Percentiles rank a stretch among this genome's conserved stretches.
Conservation (phyloP, 1,140 invertebrate genomes). For the Drosophila persimilis region DNA sequence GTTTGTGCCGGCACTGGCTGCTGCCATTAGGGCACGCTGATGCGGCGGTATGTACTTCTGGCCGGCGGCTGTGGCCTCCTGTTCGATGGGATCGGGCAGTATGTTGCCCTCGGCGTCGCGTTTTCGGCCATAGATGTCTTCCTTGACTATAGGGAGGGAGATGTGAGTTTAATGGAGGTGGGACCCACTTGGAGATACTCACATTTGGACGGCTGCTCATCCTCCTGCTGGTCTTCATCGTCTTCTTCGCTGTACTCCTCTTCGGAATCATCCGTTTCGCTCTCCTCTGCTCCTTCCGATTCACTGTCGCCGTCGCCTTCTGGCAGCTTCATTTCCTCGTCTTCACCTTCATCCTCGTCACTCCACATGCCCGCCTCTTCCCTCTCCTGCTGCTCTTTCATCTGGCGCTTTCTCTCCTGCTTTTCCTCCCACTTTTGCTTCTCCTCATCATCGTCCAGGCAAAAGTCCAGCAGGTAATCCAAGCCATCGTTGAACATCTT, state of each 20-base stretch:
- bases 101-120: constrained; percentile 91
- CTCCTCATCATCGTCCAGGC: constrained; percentile 88
- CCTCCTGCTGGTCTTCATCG: constrained; percentile 40
- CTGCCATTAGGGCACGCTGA: constrained; percentile 84
- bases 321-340: constrained; percentile 29
- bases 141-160: constrained; percentile 85
- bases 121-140: constrained; percentile 97
- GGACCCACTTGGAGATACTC: neutral
- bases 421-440: constrained; percentile 74
- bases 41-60: constrained; percentile 93
- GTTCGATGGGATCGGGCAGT: constrained; percentile 82
- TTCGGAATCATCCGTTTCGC: neutral
- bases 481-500: constrained; percentile 93
- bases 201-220: constrained; percentile 21
- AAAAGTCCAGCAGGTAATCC: constrained; percentile 95
- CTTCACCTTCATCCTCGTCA: constrained; percentile 76
- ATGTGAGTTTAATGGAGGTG: neutral
- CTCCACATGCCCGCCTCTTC: constrained; percentile 70
- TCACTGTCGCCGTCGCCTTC: constrained; percentile 41
- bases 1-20: constrained; percentile 80
- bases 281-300: constrained; percentile 46
- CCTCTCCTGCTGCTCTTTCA: constrained; percentile 61
- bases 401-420: constrained; percentile 57
- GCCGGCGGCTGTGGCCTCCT: constrained; percentile 29
- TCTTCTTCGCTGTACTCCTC: constrained; percentile 51